Evolutionary conservation across 2,888 invertebrate species (phyloP), one percentile per base, ranked within the genome.

Genomic region (Glyphotaelius pellucidus): DNA sequence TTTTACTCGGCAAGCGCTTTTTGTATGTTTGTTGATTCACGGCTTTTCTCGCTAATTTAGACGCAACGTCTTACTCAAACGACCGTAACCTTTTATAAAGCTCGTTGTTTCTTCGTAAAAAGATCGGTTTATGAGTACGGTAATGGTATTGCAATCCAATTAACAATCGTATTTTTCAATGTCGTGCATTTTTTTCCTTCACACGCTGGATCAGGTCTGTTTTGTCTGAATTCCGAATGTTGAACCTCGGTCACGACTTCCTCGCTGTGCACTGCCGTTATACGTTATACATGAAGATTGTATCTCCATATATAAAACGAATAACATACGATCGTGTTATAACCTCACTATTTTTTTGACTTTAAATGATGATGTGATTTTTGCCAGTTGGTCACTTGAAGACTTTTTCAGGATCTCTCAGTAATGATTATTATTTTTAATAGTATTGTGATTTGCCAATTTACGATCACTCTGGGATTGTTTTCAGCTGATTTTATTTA

Each of bases 201-300:
- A 42, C n/a, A 30, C 42, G 38, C 42, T 47, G 14, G 35, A 86
- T 86, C 42, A 86, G 30, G 35, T 47, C 86, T 86, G 86, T 86
- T 86, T 86, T 47, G n/a, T 89, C 35, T 79, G 79, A 38, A 89
- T 89, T 86, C 86, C 86, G 86, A 30, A 47, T 47, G 86, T n/a
- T 80, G 35, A 89, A 79, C 88, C 79, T 79, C 32, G 38, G 79
- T 89, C 88, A 89, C 79, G 88, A 89, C 38, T 80, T 79, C 88
- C 38, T n/a, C 67, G 35, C 31, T 80, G 80, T 88, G 79, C 80
- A 89, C 79, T 38, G 88, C 88, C 88, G 88, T 89, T 89, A 89
- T 79, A 35, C 80, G 80, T 38, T 89, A 89, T 35, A 35, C 79
- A 7, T 86, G 25, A 67, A 89, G 88, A 89, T 89, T 35, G 80